These are phyloP conservation scores for Bucorvus abyssinicus DNA, from an alignment of 2,797 vertebrate species.

Conservation along the genomic window DNA sequence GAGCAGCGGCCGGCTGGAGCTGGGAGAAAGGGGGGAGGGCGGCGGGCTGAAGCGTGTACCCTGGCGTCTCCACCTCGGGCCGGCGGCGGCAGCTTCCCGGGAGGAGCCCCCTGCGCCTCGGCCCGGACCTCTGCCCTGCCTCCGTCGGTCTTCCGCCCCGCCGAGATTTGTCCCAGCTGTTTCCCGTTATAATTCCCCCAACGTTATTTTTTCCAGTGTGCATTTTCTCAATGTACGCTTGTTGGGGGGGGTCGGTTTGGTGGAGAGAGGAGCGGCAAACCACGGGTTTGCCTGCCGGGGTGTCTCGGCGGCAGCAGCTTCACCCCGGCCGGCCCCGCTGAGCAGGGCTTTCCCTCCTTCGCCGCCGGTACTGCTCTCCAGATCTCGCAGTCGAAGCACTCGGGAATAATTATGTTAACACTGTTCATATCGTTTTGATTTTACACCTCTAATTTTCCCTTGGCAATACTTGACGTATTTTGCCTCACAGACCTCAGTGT, in stretches of 20 bases:
- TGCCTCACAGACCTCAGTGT: background rate
- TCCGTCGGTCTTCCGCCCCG: background rate
- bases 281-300: background rate
- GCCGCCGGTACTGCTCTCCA: rapidly evolving
- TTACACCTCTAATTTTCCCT: too few species aligned
- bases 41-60: background rate
- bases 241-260: too few species aligned
- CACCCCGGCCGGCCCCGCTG: too few species aligned
- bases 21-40: background rate
- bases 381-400: rapidly evolving
- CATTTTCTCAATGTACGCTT: rapidly evolving
- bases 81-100: background rate
- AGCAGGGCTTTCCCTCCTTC: background rate
- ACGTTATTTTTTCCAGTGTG: background rate
- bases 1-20: background rate
- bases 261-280: too few species aligned
- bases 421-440: too few species aligned
- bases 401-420: background rate
- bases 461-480: background rate
- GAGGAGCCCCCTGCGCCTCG: background rate
- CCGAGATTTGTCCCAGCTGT: too few species aligned
- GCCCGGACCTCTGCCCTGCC: background rate
- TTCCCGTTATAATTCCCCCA: background rate
- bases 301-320: background rate
- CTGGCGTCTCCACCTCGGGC: too few species aligned